Evolutionary conservation across 2,888 invertebrate genomes (phyloP), one percentile per base, ranked within the genome.

Genomic region (Ormyrus rosae): DNA sequence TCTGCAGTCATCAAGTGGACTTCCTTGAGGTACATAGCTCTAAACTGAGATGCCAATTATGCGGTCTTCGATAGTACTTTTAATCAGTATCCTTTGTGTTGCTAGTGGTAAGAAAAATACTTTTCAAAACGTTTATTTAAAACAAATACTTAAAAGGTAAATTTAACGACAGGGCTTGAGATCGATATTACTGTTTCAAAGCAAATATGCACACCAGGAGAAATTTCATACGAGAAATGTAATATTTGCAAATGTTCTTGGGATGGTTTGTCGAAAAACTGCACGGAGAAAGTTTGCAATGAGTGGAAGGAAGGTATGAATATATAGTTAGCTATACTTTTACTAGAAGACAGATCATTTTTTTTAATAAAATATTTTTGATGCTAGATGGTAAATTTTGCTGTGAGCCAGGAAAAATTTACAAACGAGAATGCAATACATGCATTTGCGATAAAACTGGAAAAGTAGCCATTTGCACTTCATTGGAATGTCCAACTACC

Each of bases 371-470:
- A 19, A 19, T 19, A 19, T 19, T 19, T 19, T 19, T 19, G 19
- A 19, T 19, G 19, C 1, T 19, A 19, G 19, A 19, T 19, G 56
- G 56, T 56, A n/a, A 56, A 56, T 10, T 11, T 8, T n/a, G 56
- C n/a, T 56, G 56, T 56, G 56, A 72, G n/a, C 72, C 72, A 13
- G 63, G 72, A 63, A 53, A 11, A 46, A 6, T 13, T n/a, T 63
- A 45, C 45, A 53, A 72, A n/a, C 72, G 63, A 2, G 72, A 63
- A 6, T 72, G 72, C 64, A 72, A 72, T 19, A 53, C 51, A 13
- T 72, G 72, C 10, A 63, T 64, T 53, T 72, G 72, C 19, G 45
- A 8, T 46, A 51, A 51, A 4, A 19, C 63, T 45, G 72, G 19
- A 19, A 19, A 19, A 19, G 2, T 19, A 19, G 19, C 19, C 19